A percentile compares a stretch with the other conserved stretches of the same genome.
Conservation (phyloP, 2,888 invertebrate species). For the Pelosia muscerda region DNA sequence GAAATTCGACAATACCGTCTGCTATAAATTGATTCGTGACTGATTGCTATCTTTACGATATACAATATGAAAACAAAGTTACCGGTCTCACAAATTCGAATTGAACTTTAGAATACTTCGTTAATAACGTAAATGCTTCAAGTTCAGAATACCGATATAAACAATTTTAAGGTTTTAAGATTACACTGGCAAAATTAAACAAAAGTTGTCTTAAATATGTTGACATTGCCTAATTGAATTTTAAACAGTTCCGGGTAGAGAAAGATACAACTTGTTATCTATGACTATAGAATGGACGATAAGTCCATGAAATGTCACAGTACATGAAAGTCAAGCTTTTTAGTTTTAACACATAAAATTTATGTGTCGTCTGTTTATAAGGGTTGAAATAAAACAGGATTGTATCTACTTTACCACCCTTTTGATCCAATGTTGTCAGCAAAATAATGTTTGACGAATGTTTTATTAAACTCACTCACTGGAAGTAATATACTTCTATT, state of each 20-base stretch:
- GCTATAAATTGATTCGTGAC: no score
- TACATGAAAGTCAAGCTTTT: not conserved
- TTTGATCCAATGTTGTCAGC: slow-evolving; percentile 3
- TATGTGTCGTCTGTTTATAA: slow-evolving; percentile 1
- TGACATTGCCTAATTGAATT: slow-evolving; percentile 49
- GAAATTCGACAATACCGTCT: no score
- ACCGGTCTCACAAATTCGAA: slow-evolving; percentile 10
- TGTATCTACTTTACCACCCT: not conserved
- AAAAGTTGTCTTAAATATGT: slow-evolving; percentile 41
- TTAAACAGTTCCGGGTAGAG: slow-evolving; percentile 28
- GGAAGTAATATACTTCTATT: slow-evolving; percentile 8
- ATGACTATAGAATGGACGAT: slow-evolving; percentile 13
- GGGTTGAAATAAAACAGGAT: not conserved
- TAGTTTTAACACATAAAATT: not conserved
- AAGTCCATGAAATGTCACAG: no score
- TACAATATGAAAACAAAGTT: no score
- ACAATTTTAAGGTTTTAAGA: slow-evolving; percentile 46
- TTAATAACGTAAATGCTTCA: slow-evolving; percentile 30
- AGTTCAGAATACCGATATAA: slow-evolving; percentile 34
- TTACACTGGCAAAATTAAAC: slow-evolving; percentile 47
- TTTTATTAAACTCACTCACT: not conserved
- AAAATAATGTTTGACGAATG: slow-evolving; percentile 15
- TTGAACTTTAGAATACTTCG: slow-evolving; percentile 31
- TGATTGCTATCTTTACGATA: no score
- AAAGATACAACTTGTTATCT: slow-evolving; percentile 23